phyloP scores from a whole-genome alignment of 2,113 vertebrate species.

The Brevimyrus niger region DNA sequence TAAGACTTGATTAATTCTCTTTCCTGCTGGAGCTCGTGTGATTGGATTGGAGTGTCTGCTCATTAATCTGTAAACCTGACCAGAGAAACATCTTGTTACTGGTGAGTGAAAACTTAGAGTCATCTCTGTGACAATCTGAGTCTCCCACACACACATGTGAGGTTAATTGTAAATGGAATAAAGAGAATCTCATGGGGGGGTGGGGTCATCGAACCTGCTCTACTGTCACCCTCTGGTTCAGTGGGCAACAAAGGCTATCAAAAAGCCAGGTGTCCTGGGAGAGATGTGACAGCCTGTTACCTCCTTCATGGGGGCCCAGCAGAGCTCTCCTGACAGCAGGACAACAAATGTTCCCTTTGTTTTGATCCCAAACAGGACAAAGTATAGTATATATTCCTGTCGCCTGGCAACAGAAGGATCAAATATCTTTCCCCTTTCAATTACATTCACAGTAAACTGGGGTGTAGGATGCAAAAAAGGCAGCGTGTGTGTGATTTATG shows the following conservation, averaged over 20 bases:
- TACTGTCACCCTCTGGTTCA: not conserved
- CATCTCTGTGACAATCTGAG: not conserved
- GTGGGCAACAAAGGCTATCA: not conserved
- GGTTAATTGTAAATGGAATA: conserved; percentile 24
- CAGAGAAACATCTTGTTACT: not conserved
- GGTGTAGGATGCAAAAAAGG: not conserved
- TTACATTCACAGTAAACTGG: not conserved
- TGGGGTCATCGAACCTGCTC: conserved; percentile 12
- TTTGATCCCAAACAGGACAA: not conserved
- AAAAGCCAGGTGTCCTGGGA: not conserved
- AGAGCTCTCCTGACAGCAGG: not conserved
- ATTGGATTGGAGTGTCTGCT: not conserved
- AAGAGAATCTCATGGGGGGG: conserved; percentile 29
- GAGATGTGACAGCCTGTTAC: not conserved
- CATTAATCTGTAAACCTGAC: not conserved
- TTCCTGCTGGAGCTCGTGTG: not conserved
- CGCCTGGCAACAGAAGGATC: conserved; percentile 4
- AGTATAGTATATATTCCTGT: not conserved
- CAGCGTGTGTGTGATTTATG: not conserved
- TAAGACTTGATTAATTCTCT: not conserved
- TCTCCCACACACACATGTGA: conserved; percentile 2
- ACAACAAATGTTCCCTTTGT: not conserved
- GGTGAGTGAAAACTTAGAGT: not conserved
- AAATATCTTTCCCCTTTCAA: not conserved
- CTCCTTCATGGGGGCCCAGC: not conserved